phyloP scores from a whole-genome alignment of 2,888 invertebrate species.

The Eupithecia exiguata region DNA sequence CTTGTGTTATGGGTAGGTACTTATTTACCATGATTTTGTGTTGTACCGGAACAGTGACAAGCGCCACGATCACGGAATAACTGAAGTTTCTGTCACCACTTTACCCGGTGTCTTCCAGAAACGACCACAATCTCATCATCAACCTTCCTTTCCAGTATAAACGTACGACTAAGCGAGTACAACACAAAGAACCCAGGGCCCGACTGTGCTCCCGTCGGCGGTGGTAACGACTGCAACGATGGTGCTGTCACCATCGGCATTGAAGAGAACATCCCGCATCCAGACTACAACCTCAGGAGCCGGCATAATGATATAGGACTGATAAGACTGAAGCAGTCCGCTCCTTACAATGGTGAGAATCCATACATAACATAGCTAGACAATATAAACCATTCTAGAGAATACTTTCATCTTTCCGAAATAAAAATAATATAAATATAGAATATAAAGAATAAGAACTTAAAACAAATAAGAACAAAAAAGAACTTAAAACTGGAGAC shows the following conservation, averaged over 20 bases:
- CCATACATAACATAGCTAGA: no score
- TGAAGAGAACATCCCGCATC: conserved; percentile 68
- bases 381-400: no score
- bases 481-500: no score
- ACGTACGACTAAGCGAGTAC: conserved; percentile 73
- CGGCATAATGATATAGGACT: conserved; percentile 74
- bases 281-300: conserved; percentile 57
- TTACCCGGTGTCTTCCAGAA: not conserved
- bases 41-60: no score
- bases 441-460: no score
- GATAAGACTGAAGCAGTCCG: conserved; percentile 66
- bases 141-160: not conserved
- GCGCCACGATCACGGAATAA: no score
- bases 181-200: conserved; percentile 59
- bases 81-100: no score
- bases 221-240: conserved; percentile 70
- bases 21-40: no score
- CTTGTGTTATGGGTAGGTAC: no score
- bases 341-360: conserved; percentile 29
- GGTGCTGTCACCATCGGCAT: conserved; percentile 65
- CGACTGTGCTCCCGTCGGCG: conserved; percentile 67
- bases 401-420: no score
- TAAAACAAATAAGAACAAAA: no score
- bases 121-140: not conserved
- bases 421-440: no score